Base-by-base conservation (phyloP, 2,113 vertebrate genomes). In the Leptodactylus fuscus region DNA sequence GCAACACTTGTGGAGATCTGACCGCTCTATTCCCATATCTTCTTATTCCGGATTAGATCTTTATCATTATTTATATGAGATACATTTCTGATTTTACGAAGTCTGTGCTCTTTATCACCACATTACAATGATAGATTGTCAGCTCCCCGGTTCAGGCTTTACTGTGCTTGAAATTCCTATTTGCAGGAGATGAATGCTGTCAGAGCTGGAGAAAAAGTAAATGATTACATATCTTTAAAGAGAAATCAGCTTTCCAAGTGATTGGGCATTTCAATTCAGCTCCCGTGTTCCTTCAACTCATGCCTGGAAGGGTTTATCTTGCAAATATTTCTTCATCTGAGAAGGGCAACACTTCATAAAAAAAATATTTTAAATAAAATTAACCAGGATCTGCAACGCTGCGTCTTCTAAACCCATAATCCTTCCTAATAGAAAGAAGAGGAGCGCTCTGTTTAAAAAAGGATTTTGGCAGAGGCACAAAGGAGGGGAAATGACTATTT, bases 331-430 rank as follows among this genome's bases (percentile, higher is more conserved):
- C 58, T 51, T 65, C 83, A 67, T 77, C 73, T 85, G 58, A 67
- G 27, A 62, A 75, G 82, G 51, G 70, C 36, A 62, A 73, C 82
- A 41, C 67, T 71, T 38, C 27, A 73, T 53, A 73, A 82, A 81
- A 81, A 82, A 44, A 82, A 44, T 44, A 83, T 73, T 71, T 81
- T 9, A 46, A 70, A 82, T 81, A 73, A 83, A 83, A 83, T 83
- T 73, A 83, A 44, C 81, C 49, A 22, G 81, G 49, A 73, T 73
- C 65, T 82, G 48, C 67, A 41, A 73, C 48, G 24, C 49, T 58
- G 34, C 81, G 32, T 83, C 49, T 74, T 73, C n/a, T 74, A 83
- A 74, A 58, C 69, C 81, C 48, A 29, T 83, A 83, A 83, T 83
- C 81, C 69, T n/a, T 73, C 10, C 22, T 74, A 41, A 83, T 11